phyloP scores from a whole-genome alignment of 1,140 invertebrate genomes.

The Eubasilissa regina region DNA sequence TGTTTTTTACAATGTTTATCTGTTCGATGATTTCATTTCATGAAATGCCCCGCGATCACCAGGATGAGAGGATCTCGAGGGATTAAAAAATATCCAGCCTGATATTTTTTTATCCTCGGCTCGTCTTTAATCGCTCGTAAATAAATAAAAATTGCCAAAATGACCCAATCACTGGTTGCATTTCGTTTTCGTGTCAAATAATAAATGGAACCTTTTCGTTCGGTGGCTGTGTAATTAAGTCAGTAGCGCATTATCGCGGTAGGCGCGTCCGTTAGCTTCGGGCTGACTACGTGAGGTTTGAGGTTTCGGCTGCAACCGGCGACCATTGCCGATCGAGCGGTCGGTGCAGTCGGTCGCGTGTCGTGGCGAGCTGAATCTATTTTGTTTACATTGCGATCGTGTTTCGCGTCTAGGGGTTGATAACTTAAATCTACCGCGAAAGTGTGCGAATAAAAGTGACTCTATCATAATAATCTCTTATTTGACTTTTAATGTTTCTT shows the following conservation, averaged over 20 bases:
- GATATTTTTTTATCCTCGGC: too few species aligned
- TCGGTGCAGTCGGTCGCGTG: constrained; percentile 26
- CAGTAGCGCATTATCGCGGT: background rate
- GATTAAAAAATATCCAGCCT: too few species aligned
- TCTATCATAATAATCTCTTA: too few species aligned
- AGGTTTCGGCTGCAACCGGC: background rate
- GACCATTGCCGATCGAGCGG: constrained; percentile 54
- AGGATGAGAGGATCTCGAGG: too few species aligned
- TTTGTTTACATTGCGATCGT: constrained; percentile 37
- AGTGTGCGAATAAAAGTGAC: constrained; percentile 40
- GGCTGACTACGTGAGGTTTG: background rate
- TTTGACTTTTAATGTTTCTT: too few species aligned
- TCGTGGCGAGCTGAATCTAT: background rate
- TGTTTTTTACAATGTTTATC: too few species aligned
- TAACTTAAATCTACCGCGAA: constrained; percentile 32
- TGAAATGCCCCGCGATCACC: too few species aligned
- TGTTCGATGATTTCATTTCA: too few species aligned
- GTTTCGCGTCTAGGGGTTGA: constrained; percentile 25
- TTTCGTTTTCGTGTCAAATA: background rate
- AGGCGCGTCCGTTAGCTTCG: background rate
- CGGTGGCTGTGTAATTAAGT: background rate
- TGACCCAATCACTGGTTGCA: background rate
- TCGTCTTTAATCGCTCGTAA: background rate
- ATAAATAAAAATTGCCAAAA: background rate
- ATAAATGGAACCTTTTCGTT: background rate